Evolutionary conservation across 2,888 invertebrate species (phyloP).

Genomic region (Nezara viridula): DNA sequence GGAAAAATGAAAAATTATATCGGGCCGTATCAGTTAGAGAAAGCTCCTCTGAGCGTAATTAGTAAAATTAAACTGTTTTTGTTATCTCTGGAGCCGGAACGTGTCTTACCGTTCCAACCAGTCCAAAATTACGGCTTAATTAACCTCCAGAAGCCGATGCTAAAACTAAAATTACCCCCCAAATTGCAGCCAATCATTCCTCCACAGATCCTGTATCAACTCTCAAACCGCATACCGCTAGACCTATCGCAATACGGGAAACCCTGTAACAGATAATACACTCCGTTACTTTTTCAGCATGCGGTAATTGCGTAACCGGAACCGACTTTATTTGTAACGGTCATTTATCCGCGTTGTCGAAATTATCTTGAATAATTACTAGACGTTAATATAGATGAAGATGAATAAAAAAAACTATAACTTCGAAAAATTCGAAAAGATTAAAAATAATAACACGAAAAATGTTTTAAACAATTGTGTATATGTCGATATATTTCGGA

Average conservation of each 20-base stretch:
- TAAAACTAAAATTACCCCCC: slow-evolving; percentile 29
- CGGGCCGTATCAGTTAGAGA: neutral
- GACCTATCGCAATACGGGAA: slow-evolving; percentile 32
- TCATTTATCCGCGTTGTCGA: neutral
- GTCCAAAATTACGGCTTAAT: slow-evolving; percentile 25
- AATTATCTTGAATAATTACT: neutral
- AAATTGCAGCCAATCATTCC: slow-evolving; percentile 32
- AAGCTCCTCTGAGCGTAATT: neutral
- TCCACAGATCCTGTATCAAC: slow-evolving; percentile 39
- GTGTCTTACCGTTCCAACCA: slow-evolving; percentile 33
- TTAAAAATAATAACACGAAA: too few relatives aligned
- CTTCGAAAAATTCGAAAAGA: too few relatives aligned
- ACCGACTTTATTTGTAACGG: neutral
- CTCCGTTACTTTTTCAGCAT: slow-evolving; percentile 35
- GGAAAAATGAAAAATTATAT: neutral
- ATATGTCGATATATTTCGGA: too few relatives aligned
- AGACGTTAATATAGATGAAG: neutral
- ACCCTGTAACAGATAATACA: neutral
- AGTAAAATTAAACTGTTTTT: slow-evolving; percentile 43
- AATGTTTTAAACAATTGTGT: too few relatives aligned
- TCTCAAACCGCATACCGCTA: slow-evolving; percentile 13
- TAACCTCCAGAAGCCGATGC: slow-evolving; percentile 11
- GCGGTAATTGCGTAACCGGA: slow-evolving; percentile 17
- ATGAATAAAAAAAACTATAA: too few relatives aligned
- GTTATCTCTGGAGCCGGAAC: slow-evolving; percentile 33